These are phyloP conservation scores for Zaprionus bogoriensis DNA, from an alignment of 2,888 invertebrate species.

Conservation along the genomic window DNA sequence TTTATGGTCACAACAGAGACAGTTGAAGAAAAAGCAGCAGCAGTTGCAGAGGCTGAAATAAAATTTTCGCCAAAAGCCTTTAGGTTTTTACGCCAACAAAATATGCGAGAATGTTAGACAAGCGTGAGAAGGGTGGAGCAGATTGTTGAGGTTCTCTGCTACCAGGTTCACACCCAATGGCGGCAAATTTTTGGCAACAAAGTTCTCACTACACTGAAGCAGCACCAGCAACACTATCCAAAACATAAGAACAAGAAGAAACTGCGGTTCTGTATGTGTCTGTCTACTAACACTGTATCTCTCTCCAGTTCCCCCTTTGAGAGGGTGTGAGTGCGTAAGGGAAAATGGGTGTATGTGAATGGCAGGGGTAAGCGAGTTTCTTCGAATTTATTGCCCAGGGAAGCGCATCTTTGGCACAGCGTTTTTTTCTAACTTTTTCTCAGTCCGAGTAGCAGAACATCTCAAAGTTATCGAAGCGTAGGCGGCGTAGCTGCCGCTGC, in stretches of 20 bases:
- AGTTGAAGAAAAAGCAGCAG: slow-evolving; percentile 31
- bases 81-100: slow-evolving; percentile 75
- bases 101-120: slow-evolving; percentile 63
- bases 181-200: slow-evolving; percentile 78
- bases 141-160: slow-evolving; percentile 44
- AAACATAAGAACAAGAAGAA: slow-evolving; percentile 23
- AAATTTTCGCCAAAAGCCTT: slow-evolving; percentile 71
- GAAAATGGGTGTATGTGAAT: slow-evolving; percentile 10
- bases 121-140: slow-evolving; percentile 29
- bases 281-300: not conserved
- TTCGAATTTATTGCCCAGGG: slow-evolving; percentile 77
- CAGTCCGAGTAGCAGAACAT: slow-evolving; percentile 67
- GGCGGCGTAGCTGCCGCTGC: slow-evolving; percentile 59
- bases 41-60: slow-evolving; percentile 63
- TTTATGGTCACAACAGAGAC: slow-evolving; percentile 68
- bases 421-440: slow-evolving; percentile 41
- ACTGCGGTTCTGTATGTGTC: slow-evolving; percentile 1
- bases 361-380: slow-evolving; percentile 29
- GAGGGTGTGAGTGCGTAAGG: slow-evolving; percentile 19
- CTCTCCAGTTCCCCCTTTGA: slow-evolving; percentile 8
- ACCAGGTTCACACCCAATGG: slow-evolving; percentile 78
- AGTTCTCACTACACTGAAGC: slow-evolving; percentile 46
- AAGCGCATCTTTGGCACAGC: slow-evolving; percentile 71
- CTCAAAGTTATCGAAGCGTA: slow-evolving; percentile 75
- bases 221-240: slow-evolving; percentile 35